phyloP scores from a whole-genome alignment of 2,888 invertebrate genomes.

The Drosophila multiciliata region DNA sequence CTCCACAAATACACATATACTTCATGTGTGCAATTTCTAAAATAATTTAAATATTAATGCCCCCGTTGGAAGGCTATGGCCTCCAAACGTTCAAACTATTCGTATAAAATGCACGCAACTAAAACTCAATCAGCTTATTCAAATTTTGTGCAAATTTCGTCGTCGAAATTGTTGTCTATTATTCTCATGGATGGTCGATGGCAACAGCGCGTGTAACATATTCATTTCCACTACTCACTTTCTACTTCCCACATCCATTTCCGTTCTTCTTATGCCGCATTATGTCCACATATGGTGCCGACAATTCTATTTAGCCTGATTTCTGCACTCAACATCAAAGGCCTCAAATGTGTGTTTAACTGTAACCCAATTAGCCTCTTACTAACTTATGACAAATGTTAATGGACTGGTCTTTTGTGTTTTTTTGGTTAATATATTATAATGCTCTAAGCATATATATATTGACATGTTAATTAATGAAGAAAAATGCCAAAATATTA shows the following conservation, averaged over 20 bases:
- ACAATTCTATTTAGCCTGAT: slow-evolving; percentile 37
- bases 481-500: too few species aligned
- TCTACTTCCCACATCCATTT: slow-evolving; percentile 5
- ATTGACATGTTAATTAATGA: too few species aligned
- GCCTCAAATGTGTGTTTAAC: slow-evolving; percentile 32
- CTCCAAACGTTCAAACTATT: slow-evolving; percentile 35
- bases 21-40: slow-evolving; percentile 35
- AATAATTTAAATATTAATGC: slow-evolving; percentile 74
- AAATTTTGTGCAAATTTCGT: slow-evolving; percentile 82
- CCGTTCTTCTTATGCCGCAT: not conserved
- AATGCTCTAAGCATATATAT: not conserved
- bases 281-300: slow-evolving; percentile 47
- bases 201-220: slow-evolving; percentile 18
- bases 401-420: not conserved
- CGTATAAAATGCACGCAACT: slow-evolving; percentile 35
- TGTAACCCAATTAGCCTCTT: slow-evolving; percentile 62
- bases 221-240: not conserved
- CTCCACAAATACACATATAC: not conserved
- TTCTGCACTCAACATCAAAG: slow-evolving; percentile 62
- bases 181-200: slow-evolving; percentile 18
- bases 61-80: slow-evolving; percentile 32
- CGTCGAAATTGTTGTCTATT: slow-evolving; percentile 42
- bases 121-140: slow-evolving; percentile 82
- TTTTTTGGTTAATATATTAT: not conserved
- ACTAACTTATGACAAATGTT: slow-evolving; percentile 1